Conservation (phyloP, 2,797 vertebrate genomes). For the Sebastes iracundus region DNA sequence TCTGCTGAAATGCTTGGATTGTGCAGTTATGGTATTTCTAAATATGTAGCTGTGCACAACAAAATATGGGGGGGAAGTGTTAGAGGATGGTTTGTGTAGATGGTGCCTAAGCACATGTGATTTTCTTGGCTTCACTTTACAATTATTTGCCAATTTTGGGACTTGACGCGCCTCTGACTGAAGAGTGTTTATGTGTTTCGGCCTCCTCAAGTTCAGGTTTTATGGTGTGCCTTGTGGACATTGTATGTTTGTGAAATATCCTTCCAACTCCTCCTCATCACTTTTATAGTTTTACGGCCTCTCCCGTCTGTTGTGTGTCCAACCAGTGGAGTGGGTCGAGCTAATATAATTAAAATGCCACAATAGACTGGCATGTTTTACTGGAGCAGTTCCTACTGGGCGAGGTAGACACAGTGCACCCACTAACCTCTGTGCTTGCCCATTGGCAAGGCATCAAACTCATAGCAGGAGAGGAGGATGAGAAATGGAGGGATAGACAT, state of each 20-base stretch:
- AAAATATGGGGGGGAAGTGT: neutral
- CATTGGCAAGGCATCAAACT: conserved; percentile 60
- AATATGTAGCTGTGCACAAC: conserved; percentile 3
- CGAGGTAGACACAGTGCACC: conserved; percentile 40
- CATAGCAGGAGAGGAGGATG: conserved; percentile 30
- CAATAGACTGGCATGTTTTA: conserved; percentile 65
- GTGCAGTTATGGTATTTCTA: conserved; percentile 33
- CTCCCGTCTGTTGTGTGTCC: conserved; percentile 39
- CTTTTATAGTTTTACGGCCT: conserved; percentile 53
- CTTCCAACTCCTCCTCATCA: conserved; percentile 16
- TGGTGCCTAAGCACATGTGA: conserved; percentile 37
- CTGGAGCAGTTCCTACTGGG: conserved; percentile 59
- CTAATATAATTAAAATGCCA: conserved; percentile 73
- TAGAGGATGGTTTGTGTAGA: conserved; percentile 11
- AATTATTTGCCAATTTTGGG: conserved; percentile 40
- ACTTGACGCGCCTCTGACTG: conserved; percentile 12
- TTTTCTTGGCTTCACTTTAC: conserved; percentile 4
- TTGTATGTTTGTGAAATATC: conserved; percentile 36
- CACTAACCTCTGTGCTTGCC: conserved; percentile 46
- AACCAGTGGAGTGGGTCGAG: conserved; percentile 40
- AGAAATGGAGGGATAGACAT: conserved; percentile 18
- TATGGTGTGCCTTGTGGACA: conserved; percentile 27
- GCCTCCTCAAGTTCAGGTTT: conserved; percentile 40
- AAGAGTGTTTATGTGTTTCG: conserved; percentile 48
- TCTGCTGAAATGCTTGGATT: conserved; percentile 35